Evolutionary conservation across 1,140 invertebrate species (phyloP), one percentile per base, ranked within the genome.

Genomic region (Tribolium madens): DNA sequence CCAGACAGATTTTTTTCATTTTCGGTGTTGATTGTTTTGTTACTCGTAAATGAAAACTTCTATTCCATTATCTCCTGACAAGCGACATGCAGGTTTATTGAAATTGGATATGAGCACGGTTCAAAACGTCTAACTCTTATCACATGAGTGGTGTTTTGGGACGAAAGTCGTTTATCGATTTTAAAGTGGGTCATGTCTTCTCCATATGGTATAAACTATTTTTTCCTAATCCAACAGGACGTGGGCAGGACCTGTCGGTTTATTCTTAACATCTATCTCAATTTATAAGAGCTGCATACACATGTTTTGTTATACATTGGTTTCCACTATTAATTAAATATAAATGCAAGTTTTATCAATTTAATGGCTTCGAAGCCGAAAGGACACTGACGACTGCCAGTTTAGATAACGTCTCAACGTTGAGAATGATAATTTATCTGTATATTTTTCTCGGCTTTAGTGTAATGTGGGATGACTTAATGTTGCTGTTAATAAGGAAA

Each of bases 381-480:
- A 64, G 57, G 57, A 57, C 52, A 57, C 14, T 57, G 52, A 57
- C 52, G 52, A 64, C 9, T 33, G 9, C 5, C 26, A 64, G 14
- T 33, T 64, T 33, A 64, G 57, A 64, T 64, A n/a, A n/a, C n/a
- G n/a, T n/a, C n/a, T n/a, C n/a, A 60, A 60, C 53, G 18, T 60
- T 18, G 14, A 15, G 2, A 13, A 31, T 60, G 3, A 9, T 60
- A 13, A 64, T 64, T 64, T 18, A 64, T 64, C 53, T 31, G 10
- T 64, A 13, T 64, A 12, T 33, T 64, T 64, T 64, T 64, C 57
- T 64, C n/a, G 57, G n/a, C 14, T n/a, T 64, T 36, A 12, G 26
- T 21, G 12, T 33, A 33, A 64, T 64, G 57, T 33, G 17, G 26
- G 26, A 7, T 12, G 26, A n/a, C 12, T n/a, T 64, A 33, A 64